Percentiles rank a stretch among this genome's conserved stretches.
These are phyloP conservation scores for Hydrotaea diabolus DNA, from an alignment of 2,888 invertebrate genomes.

Conservation along the genomic window DNA sequence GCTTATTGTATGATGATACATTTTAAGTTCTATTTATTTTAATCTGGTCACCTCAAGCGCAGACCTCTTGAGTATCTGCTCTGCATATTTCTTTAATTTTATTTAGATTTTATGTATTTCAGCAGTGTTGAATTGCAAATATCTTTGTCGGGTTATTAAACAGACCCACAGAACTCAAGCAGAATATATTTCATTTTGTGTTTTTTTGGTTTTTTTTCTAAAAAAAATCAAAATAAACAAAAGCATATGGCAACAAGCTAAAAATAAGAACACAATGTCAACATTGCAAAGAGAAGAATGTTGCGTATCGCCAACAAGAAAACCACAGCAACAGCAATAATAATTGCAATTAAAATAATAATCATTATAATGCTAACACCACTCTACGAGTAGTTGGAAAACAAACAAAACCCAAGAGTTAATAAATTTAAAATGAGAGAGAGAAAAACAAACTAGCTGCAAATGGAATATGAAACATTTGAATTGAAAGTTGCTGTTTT, in stretches of 20 bases:
- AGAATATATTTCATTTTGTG: not conserved
- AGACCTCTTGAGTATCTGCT: too few relatives aligned
- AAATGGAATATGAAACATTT: too few relatives aligned
- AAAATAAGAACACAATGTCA: constrained; percentile 21
- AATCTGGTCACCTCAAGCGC: too few relatives aligned
- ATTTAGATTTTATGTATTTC: not conserved
- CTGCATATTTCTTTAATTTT: not conserved
- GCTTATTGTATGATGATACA: too few relatives aligned
- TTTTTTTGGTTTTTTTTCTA: not conserved
- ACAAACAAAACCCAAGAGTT: not conserved
- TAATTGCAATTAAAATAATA: not conserved
- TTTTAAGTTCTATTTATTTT: too few relatives aligned
- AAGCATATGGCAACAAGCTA: not conserved
- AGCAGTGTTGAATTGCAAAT: not conserved
- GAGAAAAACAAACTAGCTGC: too few relatives aligned
- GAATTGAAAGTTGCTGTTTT: not conserved
- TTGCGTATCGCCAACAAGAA: not conserved
- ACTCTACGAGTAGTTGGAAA: not conserved
- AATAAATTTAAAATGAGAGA: not conserved
- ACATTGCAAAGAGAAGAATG: not conserved
- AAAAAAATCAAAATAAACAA: constrained; percentile 18
- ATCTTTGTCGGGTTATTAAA: not conserved
- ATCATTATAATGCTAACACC: not conserved
- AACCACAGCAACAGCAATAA: not conserved
- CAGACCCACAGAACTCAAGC: not conserved